Base-by-base conservation (phyloP, 2,113 vertebrate species). In the Heteronetta atricapilla region DNA sequence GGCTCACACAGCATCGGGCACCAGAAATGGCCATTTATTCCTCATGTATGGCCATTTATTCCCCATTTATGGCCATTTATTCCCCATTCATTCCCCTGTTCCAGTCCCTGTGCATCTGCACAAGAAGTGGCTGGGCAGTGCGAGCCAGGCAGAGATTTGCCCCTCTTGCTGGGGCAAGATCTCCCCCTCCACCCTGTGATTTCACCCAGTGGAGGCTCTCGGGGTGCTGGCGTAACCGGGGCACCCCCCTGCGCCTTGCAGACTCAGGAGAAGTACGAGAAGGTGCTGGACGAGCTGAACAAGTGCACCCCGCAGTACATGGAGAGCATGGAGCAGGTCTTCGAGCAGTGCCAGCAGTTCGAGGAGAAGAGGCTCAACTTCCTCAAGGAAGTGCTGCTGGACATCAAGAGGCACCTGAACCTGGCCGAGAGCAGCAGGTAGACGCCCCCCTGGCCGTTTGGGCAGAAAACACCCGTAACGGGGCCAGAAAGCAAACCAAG, bases 231-330 rank as follows among this genome's bases (percentile, higher is more conserved):
- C 62, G 38, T 84, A 92, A 85, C 19, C 11, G 1, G 16, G 28
- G 42, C 19, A 29, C 34, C n/a, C 36, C 10, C 25, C 34, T 11
- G 28, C 53, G 5, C 26, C 60, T 90, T 62, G 4, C 91, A 99
- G 99, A 98, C 98, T 38, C 99, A 99, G 97, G 99, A 99, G 97
- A 99, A 99, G 96, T 99, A 99, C 1, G 99, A 99, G 97, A 99
- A 99, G 97, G 99, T 99, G 74, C 97, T 99, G 97, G 99, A 99
- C 0, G 99, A 99, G 77, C 98, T 99, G 96, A 98, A 98, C 94
- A 99, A 99, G 95, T 99, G 98, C 96, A 99, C 99, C 8, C 99
- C 99, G 0, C 98, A 98, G 97, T 99, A 99, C 97, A 99, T 98
- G 91, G 99, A 99, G 97, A 97, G 98, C 97, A 99, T 99, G 99